Evolutionary conservation across 1,140 invertebrate genomes (phyloP).

Genomic region (Lordiphosa stackelbergi): DNA sequence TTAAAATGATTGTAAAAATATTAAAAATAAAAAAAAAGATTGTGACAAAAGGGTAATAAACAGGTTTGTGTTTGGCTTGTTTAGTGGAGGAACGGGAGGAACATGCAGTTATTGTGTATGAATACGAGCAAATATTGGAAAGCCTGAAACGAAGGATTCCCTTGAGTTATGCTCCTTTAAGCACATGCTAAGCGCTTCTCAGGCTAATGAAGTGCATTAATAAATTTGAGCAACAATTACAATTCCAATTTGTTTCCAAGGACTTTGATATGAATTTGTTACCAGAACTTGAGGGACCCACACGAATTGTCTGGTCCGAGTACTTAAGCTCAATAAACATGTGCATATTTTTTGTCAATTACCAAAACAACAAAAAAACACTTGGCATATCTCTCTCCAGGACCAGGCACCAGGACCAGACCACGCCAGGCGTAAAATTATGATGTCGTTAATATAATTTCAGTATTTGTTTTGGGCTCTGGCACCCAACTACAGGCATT

Average conservation of each 20-base stretch:
- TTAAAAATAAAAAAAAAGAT: no score
- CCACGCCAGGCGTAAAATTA: conserved; percentile 11
- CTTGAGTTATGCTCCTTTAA: conserved; percentile 3
- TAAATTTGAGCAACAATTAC: conserved; percentile 42
- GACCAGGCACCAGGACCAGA: background rate
- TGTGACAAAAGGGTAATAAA: no score
- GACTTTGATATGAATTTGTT: conserved; percentile 14
- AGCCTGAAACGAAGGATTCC: no score
- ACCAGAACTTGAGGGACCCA: conserved; percentile 1
- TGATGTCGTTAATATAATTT: conserved; percentile 25
- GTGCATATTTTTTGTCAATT: conserved; percentile 37
- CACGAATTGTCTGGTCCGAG: conserved; percentile 3
- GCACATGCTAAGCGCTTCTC: conserved; percentile 3
- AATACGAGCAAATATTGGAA: no score
- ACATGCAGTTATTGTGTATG: no score
- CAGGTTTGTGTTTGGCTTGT: no score
- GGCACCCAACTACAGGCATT: conserved; percentile 4
- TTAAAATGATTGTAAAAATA: no score
- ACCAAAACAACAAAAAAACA: conserved; percentile 7
- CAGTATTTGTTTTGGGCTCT: background rate
- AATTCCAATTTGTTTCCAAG: background rate
- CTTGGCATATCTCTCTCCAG: conserved; percentile 5
- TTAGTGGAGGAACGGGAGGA: no score
- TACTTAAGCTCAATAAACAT: conserved; percentile 37
- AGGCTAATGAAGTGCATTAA: conserved; percentile 37